Conservation (phyloP, 2,113 vertebrate species). For the Dicerorhinus sumatrensis region DNA sequence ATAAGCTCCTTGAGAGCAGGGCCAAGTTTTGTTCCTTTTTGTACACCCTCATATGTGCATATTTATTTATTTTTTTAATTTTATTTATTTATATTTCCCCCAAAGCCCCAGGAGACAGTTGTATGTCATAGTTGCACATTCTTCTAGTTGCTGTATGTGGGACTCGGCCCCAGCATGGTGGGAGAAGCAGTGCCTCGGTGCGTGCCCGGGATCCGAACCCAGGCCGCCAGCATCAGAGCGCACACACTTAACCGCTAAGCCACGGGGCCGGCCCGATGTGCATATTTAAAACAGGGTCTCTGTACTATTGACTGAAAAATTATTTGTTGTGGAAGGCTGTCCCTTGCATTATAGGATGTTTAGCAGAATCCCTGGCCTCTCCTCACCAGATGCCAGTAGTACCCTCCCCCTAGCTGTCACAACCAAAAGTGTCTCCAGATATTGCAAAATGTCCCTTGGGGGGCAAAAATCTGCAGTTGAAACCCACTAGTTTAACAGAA, state of each 20-base stretch:
- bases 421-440: constrained; percentile 48
- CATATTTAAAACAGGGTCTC: constrained; percentile 23
- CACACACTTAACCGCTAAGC: no score
- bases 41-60: background rate
- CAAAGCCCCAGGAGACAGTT: no score
- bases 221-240: no score
- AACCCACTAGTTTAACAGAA: constrained; percentile 51
- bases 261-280: no score
- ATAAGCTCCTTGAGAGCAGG: background rate
- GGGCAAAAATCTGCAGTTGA: background rate
- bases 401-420: background rate
- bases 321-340: background rate
- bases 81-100: no score
- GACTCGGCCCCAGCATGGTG: no score
- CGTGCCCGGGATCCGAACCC: no score
- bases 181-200: no score
- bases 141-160: no score
- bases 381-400: background rate
- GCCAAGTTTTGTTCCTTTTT: constrained; percentile 24
- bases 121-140: no score
- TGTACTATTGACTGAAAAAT: background rate
- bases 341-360: background rate
- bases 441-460: constrained; percentile 20
- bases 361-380: background rate
- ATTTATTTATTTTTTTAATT: no score